Conservation (phyloP, 2,797 vertebrate genomes). For the Amazona ochrocephala region DNA sequence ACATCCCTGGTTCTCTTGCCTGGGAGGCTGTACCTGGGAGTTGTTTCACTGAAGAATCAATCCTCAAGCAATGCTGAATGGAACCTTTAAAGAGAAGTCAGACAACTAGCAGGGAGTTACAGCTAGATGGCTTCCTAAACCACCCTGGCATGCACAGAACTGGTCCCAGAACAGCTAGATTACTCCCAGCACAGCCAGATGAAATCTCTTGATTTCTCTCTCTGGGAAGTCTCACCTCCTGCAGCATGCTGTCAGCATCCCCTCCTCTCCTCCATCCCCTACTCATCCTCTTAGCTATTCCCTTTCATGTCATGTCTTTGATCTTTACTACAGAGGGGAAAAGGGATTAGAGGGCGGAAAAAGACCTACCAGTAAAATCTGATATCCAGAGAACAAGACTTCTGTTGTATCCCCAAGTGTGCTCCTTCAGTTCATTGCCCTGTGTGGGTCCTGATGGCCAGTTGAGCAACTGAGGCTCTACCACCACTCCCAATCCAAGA, state of each 20-base stretch:
- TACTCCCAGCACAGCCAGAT: background rate
- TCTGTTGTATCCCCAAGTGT: background rate
- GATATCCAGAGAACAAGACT: background rate
- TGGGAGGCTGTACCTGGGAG: background rate
- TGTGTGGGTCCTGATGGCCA: background rate
- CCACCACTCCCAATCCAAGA: background rate
- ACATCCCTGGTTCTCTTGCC: background rate
- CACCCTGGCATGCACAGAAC: rapidly evolving
- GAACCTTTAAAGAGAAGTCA: background rate
- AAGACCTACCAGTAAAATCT: background rate
- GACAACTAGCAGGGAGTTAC: background rate
- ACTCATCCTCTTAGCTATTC: background rate
- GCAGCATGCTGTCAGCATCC: background rate
- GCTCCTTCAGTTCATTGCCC: background rate
- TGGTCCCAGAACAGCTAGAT: background rate
- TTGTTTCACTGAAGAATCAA: background rate
- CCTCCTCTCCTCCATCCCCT: background rate
- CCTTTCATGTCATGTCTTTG: conserved; percentile 16
- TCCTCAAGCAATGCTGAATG: background rate
- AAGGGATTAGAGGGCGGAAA: background rate
- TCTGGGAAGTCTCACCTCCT: background rate
- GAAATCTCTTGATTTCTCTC: background rate
- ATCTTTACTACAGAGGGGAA: background rate
- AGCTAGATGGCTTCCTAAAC: conserved; percentile 6
- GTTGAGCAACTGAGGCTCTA: background rate